phyloP scores from a whole-genome alignment of 2,888 invertebrate species.

The Nymphalis c-album region DNA sequence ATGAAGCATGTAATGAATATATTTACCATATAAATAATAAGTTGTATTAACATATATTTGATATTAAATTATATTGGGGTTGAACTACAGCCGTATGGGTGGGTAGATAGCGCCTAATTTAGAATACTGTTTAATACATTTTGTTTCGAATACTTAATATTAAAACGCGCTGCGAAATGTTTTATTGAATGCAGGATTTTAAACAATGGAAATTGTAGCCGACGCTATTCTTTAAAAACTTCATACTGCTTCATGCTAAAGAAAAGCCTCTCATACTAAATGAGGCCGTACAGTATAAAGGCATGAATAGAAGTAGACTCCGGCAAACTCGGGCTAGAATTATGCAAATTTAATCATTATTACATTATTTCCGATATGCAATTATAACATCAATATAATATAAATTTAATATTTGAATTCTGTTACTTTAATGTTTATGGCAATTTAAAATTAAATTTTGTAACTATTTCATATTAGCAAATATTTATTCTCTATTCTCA shows the following conservation, averaged over 20 bases:
- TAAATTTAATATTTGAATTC: background rate
- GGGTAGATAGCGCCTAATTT: no score
- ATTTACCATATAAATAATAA: no score
- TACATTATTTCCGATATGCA: constrained; percentile 6
- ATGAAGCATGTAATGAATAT: no score
- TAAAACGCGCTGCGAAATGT: background rate
- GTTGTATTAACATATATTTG: no score
- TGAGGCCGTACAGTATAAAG: constrained; percentile 16
- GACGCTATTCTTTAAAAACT: constrained; percentile 11
- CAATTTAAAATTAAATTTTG: background rate
- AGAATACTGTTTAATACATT: no score
- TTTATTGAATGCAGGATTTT: constrained; percentile 11
- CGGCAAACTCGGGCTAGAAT: constrained; percentile 11
- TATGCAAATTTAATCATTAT: constrained; percentile 10
- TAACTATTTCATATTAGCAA: background rate
- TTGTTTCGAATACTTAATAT: background rate
- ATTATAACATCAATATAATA: constrained; percentile 8
- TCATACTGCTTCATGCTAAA: constrained; percentile 9
- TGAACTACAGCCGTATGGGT: no score
- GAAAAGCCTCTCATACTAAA: constrained; percentile 23
- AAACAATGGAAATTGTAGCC: constrained; percentile 12
- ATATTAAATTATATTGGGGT: no score
- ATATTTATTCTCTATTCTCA: no score
- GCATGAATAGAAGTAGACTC: constrained; percentile 15
- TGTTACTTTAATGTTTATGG: no score